Percentiles rank a stretch among this genome's conserved stretches.
These are phyloP conservation scores for Trimorus sp. DNA, from an alignment of 2,888 invertebrate genomes.

Conservation along the genomic window DNA sequence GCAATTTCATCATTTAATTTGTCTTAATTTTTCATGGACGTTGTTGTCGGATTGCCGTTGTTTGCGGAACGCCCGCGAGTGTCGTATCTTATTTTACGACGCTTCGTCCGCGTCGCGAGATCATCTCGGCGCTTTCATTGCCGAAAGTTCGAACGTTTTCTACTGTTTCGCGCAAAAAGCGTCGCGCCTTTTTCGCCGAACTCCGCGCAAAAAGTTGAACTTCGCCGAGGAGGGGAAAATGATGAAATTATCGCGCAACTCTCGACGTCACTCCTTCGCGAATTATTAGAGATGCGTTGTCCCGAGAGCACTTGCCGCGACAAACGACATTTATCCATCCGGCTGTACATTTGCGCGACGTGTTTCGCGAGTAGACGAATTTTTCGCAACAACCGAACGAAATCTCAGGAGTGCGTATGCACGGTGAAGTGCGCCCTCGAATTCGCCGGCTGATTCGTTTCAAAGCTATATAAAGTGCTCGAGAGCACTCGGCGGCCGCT, in stretches of 20 bases:
- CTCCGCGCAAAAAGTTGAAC: not conserved
- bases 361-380: no score
- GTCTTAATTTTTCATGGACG: no score
- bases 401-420: constrained; percentile 61
- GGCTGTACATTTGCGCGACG: constrained; percentile 31
- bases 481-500: constrained; percentile 58
- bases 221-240: not conserved
- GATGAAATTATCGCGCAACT: no score
- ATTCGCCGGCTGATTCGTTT: constrained; percentile 56
- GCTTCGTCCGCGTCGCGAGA: no score
- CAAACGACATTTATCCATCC: constrained; percentile 45
- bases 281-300: constrained; percentile 38
- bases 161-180: no score
- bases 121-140: no score
- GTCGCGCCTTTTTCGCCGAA: no score
- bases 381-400: constrained; percentile 54
- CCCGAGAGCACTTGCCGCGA: constrained; percentile 28
- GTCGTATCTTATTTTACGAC: no score
- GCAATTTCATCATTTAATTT: no score
- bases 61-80: no score
- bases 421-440: constrained; percentile 51
- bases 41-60: no score
- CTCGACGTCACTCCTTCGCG: constrained; percentile 19
- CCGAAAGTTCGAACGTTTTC: no score
- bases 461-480: constrained; percentile 56